Evolutionary conservation across 1,140 invertebrate genomes (phyloP).

Genomic region (Drosophila elegans): DNA sequence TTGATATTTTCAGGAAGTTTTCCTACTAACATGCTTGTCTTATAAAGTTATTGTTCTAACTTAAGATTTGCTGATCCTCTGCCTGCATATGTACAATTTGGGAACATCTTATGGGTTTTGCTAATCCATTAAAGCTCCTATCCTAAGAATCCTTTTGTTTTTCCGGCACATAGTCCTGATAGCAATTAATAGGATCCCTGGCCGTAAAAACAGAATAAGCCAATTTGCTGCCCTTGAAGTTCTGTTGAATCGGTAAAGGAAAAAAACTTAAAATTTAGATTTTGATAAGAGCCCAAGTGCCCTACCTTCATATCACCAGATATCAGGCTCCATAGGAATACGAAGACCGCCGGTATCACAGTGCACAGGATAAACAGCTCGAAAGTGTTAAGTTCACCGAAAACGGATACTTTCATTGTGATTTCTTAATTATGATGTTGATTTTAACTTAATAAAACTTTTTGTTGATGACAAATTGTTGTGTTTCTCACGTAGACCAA

Average conservation of each 20-base stretch:
- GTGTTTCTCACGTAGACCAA: constrained; percentile 43
- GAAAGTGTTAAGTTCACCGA: constrained; percentile 64
- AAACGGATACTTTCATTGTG: constrained; percentile 66
- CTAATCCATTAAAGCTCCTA: neutral
- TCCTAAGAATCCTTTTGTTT: constrained; percentile 48
- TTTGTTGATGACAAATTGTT: constrained; percentile 52
- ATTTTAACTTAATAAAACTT: constrained; percentile 2
- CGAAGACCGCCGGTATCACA: constrained; percentile 64
- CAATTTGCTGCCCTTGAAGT: constrained; percentile 59
- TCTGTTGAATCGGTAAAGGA: constrained; percentile 35
- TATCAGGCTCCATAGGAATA: constrained; percentile 69
- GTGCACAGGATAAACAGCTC: constrained; percentile 55
- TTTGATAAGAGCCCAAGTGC: neutral
- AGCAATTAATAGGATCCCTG: constrained; percentile 76
- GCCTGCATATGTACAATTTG: constrained; percentile 1
- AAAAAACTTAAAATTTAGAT: constrained; percentile 6
- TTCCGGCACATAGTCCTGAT: constrained; percentile 58
- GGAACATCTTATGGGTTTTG: neutral
- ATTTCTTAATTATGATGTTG: constrained; percentile 1
- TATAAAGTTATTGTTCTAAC: neutral
- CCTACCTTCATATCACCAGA: constrained; percentile 71
- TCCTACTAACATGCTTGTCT: too few species aligned
- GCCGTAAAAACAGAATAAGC: constrained; percentile 60
- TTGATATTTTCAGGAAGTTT: too few species aligned
- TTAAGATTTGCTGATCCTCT: neutral